Evolutionary conservation across 2,888 invertebrate species (phyloP).

Genomic region (Bombylius major): DNA sequence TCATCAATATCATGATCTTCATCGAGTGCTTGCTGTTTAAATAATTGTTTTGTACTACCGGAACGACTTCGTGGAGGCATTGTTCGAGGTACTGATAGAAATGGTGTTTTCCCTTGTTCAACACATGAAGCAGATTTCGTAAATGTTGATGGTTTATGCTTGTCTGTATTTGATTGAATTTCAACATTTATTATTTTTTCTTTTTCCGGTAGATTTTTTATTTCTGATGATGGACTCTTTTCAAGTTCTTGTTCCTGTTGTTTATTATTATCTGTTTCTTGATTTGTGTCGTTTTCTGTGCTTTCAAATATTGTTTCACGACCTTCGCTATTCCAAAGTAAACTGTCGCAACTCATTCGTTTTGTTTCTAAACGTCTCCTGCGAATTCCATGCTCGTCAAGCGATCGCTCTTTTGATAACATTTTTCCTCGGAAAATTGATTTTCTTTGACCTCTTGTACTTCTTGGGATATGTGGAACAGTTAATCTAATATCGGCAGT

Average conservation of each 20-base stretch:
- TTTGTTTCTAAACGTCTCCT: conserved; percentile 43
- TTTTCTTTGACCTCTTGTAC: conserved; percentile 9
- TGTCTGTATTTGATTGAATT: conserved; percentile 12
- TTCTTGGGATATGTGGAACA: conserved; percentile 5
- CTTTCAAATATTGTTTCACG: conserved; percentile 36
- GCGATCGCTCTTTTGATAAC: conserved; percentile 34
- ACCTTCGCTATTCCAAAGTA: conserved; percentile 30
- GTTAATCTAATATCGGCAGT: conserved; percentile 5
- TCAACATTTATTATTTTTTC: conserved; percentile 1
- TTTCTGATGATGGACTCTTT: conserved; percentile 7
- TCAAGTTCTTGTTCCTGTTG: conserved; percentile 16
- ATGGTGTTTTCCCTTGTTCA: conserved; percentile 22
- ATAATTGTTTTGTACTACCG: conserved; percentile 44
- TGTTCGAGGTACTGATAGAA: conserved; percentile 32
- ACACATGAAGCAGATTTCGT: conserved; percentile 31
- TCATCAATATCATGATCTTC: conserved; percentile 42
- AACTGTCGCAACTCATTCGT: conserved; percentile 35
- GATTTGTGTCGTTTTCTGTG: conserved; percentile 27
- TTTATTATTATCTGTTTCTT: conserved; percentile 23
- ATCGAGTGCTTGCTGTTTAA: conserved; percentile 44
- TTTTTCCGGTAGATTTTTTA: background rate
- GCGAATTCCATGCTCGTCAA: conserved; percentile 35
- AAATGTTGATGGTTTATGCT: conserved; percentile 21
- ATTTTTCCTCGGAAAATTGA: conserved; percentile 31
- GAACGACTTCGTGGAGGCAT: conserved; percentile 36